These are phyloP conservation scores for Tyrannus savana DNA, from an alignment of 2,113 vertebrate species.

Conservation along the genomic window DNA sequence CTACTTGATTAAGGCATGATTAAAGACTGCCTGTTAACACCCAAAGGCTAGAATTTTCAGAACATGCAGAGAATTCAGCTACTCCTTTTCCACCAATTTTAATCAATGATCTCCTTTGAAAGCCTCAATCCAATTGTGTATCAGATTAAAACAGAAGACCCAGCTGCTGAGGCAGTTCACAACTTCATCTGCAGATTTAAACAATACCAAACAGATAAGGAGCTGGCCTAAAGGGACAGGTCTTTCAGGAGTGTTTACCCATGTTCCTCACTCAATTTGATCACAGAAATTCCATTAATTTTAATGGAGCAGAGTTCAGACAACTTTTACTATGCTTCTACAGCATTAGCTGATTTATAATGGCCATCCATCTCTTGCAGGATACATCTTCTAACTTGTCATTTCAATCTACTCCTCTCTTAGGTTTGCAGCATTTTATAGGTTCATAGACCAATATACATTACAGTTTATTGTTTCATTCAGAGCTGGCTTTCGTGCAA, in stretches of 20 bases:
- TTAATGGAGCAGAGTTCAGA: neutral
- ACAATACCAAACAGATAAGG: neutral
- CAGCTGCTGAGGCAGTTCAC: neutral
- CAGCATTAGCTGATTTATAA: neutral
- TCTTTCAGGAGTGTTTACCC: neutral
- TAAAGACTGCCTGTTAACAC: neutral
- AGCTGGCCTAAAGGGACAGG: neutral
- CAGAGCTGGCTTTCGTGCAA: neutral
- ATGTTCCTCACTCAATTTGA: neutral
- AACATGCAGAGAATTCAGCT: neutral
- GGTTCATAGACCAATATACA: neutral
- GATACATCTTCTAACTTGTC: neutral
- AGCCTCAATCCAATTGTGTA: neutral
- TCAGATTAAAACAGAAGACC: neutral
- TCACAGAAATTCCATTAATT: neutral
- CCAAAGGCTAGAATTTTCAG: neutral
- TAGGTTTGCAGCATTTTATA: neutral
- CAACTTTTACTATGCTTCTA: neutral
- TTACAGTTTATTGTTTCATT: neutral
- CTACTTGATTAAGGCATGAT: neutral
- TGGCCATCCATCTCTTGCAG: neutral
- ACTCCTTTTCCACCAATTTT: neutral
- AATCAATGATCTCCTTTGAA: constrained; percentile 18
- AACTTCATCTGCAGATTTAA: neutral
- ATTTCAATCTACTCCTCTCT: neutral